Conservation (phyloP, 1,140 invertebrate species). For the Drosophila kikkawai region DNA sequence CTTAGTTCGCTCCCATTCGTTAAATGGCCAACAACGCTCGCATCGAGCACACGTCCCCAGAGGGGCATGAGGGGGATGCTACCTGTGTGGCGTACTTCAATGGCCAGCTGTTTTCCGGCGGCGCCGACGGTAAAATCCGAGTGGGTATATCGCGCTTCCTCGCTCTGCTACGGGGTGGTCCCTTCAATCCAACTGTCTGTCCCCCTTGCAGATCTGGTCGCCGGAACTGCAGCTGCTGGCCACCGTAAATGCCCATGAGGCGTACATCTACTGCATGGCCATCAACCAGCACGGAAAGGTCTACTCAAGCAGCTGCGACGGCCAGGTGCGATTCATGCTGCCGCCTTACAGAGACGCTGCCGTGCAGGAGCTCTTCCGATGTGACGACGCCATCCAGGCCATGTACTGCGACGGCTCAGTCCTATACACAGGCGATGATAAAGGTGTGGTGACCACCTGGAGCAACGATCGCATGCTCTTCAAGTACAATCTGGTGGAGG, state of each 20-base stretch:
- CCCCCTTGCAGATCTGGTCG: slow-evolving; percentile 60
- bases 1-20: slow-evolving; percentile 37
- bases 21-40: slow-evolving; percentile 59
- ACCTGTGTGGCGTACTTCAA: slow-evolving; percentile 68
- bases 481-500: slow-evolving; percentile 83
- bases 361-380: slow-evolving; percentile 70
- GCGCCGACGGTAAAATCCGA: slow-evolving; percentile 84
- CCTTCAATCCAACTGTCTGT: background rate
- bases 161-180: background rate
- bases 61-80: slow-evolving; percentile 80
- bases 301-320: slow-evolving; percentile 83
- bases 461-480: slow-evolving; percentile 80
- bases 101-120: slow-evolving; percentile 78
- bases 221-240: slow-evolving; percentile 57
- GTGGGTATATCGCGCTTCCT: slow-evolving; percentile 55
- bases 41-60: slow-evolving; percentile 66
- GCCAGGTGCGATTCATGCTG: slow-evolving; percentile 72
- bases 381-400: slow-evolving; percentile 77
- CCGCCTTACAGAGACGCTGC: slow-evolving; percentile 62
- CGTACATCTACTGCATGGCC: slow-evolving; percentile 80
- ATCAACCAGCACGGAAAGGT: slow-evolving; percentile 75
- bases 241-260: slow-evolving; percentile 69
- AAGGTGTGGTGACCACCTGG: slow-evolving; percentile 82
- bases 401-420: slow-evolving; percentile 74
- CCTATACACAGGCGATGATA: slow-evolving; percentile 81